phyloP scores from a whole-genome alignment of 2,113 vertebrate genomes.

The Solenodon paradoxus region DNA sequence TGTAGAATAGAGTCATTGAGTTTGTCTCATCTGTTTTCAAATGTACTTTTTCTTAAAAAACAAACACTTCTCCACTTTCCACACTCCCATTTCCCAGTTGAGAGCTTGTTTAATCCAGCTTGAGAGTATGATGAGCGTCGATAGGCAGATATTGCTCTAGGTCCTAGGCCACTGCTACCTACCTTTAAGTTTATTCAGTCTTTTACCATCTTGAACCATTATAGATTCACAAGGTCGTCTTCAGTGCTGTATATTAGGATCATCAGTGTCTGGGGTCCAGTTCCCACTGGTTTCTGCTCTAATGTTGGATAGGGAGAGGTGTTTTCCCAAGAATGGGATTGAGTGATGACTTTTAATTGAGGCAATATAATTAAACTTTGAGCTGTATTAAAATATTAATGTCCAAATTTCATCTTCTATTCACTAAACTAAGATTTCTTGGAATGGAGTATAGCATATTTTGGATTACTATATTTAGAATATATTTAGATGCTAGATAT shows the following conservation, averaged over 20 bases:
- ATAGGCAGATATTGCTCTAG: not conserved
- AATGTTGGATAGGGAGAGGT: not conserved
- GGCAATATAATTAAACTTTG: not conserved
- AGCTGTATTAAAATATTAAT: not conserved
- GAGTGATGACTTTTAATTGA: not conserved
- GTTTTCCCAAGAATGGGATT: not conserved
- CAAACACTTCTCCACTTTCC: not conserved
- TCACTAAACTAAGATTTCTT: conserved; percentile 25
- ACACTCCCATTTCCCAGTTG: not conserved
- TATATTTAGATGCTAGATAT: not conserved
- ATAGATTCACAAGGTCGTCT: not conserved
- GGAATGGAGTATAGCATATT: not conserved
- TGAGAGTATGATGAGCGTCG: not conserved
- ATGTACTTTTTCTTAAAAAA: conserved; percentile 4
- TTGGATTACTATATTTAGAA: not conserved
- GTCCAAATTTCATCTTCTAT: not conserved
- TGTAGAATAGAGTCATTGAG: not conserved
- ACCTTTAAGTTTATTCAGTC: not conserved
- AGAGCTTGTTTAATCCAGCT: not conserved
- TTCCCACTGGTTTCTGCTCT: not conserved
- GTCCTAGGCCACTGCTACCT: not conserved
- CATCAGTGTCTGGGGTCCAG: not conserved
- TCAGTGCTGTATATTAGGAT: not conserved
- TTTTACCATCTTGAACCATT: not conserved
- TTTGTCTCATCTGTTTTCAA: not conserved